These are phyloP conservation scores for Popillia japonica DNA, from an alignment of 1,140 invertebrate genomes.

Conservation along the genomic window DNA sequence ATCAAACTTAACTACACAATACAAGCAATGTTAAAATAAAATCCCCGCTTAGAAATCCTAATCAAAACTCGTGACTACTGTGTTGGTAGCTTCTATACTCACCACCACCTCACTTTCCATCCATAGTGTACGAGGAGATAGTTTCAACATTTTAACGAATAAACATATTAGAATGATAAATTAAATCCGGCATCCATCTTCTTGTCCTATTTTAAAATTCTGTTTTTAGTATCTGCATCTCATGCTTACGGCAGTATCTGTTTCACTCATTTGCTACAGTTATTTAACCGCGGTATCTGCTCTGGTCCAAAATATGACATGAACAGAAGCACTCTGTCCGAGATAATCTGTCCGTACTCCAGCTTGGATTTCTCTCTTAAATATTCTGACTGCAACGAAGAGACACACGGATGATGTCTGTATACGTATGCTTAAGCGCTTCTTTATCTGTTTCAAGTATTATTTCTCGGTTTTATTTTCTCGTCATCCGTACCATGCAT, in stretches of 20 bases:
- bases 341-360: conserved; percentile 5
- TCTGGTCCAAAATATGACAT: not conserved
- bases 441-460: not conserved
- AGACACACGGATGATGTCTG: conserved; percentile 3
- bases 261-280: not conserved
- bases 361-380: not conserved
- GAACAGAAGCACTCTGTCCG: conserved; percentile 16
- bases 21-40: too few relatives aligned
- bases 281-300: conserved; percentile 5
- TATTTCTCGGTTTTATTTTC: not conserved
- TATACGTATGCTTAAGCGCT: not conserved
- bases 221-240: not conserved
- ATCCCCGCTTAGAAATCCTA: not conserved
- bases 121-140: not conserved
- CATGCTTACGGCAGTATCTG: not conserved
- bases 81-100: not conserved
- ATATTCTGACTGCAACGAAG: not conserved
- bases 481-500: not conserved
- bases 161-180: not conserved
- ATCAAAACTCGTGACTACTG: not conserved
- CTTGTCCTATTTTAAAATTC: not conserved
- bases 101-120: not conserved
- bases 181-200: not conserved
- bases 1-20: too few relatives aligned
- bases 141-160: conserved; percentile 2